phyloP scores from a whole-genome alignment of 2,888 invertebrate species.

The Leptogaster cylindrica region DNA sequence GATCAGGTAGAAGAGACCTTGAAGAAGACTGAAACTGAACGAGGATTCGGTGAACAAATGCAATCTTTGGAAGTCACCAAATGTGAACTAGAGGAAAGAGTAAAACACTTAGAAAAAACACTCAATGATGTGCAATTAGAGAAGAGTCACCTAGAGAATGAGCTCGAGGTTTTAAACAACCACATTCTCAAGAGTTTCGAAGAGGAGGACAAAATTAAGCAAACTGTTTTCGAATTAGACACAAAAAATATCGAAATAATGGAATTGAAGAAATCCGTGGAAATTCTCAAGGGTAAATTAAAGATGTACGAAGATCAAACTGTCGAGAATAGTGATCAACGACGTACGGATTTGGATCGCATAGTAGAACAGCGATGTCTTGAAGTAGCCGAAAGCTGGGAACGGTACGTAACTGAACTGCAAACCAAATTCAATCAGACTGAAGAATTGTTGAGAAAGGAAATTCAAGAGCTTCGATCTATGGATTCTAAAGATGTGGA shows the following conservation, averaged over 20 bases:
- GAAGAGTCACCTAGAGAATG: conserved; percentile 58
- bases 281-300: conserved; percentile 48
- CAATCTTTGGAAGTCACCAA: conserved; percentile 62
- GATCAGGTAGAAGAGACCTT: conserved; percentile 61
- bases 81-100: conserved; percentile 55
- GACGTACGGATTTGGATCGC: conserved; percentile 62
- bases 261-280: conserved; percentile 55
- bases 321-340: conserved; percentile 48
- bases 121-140: conserved; percentile 17
- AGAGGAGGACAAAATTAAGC: conserved; percentile 58
- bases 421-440: conserved; percentile 68
- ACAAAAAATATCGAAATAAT: conserved; percentile 59
- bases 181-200: conserved; percentile 58
- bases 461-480: conserved; percentile 60
- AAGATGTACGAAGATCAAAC: conserved; percentile 20
- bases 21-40: too few relatives aligned
- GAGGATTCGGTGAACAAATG: too few relatives aligned
- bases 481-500: conserved; percentile 2
- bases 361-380: conserved; percentile 71
- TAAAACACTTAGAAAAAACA: conserved; percentile 20
- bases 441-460: conserved; percentile 64
- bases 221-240: conserved; percentile 57
- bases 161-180: conserved; percentile 59
- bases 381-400: conserved; percentile 75
- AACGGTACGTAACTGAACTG: conserved; percentile 69